Base-by-base conservation (phyloP, 2,888 invertebrate species). In the Chrysina gloriosa region DNA sequence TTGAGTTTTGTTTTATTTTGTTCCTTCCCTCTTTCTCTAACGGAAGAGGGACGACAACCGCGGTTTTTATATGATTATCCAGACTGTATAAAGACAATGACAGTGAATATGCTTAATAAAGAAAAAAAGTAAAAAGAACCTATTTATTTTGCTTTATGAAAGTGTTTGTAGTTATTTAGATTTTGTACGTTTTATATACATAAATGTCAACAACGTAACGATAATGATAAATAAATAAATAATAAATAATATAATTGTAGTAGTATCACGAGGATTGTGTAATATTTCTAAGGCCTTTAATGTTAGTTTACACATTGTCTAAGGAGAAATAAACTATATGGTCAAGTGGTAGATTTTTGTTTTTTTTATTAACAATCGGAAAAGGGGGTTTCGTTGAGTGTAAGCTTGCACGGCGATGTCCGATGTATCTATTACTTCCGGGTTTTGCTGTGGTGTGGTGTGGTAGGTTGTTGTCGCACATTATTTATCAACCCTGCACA, bases 151-250 rank as follows among this genome's bases (percentile, higher is more conserved):
- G 67, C 65, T 63, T 56, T 42, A 61, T 65, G 23, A 65, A 67
- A 47, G 50, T 58, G 50, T 65, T 58, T 63, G 71, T 68, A 71
- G 61, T 71, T 64, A 64, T 69, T 65, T 71, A 71, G 71, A 71
- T 71, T 71, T 71, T 71, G 68, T 71, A 71, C 69, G 71, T 71
- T 71, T 71, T 71, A 63, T 69, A 69, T n/a, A n/a, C n/a, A n/a
- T 66, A 68, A 69, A 67, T 70, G 69, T 69, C 56, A 23, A 64
- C 34, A 64, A 64, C 48, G 50, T 50, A 34, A 39, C 14, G 14
- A 47, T 31, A 42, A 52, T 65, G 27, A 54, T 52, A 52, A 47
- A n/a, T n/a, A n/a, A n/a, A n/a, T n/a, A n/a, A n/a, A n/a, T n/a
- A 50, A 50, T 31, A 39, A 56, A 27, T 39, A 65, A 29, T 58